Evolutionary conservation across 2,797 vertebrate genomes (phyloP), one percentile per base, ranked within the genome.

Genomic region (Semaprochilodus insignis): DNA sequence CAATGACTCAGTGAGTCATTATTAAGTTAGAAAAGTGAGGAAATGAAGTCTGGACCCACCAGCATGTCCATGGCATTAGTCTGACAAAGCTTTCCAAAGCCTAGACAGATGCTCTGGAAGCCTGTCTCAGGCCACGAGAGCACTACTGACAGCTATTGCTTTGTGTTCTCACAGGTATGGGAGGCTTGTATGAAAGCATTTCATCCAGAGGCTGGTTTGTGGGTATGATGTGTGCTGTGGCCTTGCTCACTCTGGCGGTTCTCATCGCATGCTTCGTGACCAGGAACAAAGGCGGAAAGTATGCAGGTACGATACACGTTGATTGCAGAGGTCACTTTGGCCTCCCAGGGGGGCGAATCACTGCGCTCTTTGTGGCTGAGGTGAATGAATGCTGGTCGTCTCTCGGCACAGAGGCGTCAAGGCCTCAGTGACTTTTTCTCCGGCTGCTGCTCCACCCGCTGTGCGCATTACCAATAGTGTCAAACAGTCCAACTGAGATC

Each of bases 201-300:
- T 94, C 96, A 10, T 94, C 95, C 23, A 94, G 94, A 80, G 95
- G 95, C 84, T 98, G 97, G 98, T 93, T 99, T 85, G 96, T 99
- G 36, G 97, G 96, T 83, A 84, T 96, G 88, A 96, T 99, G 97
- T 97, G 97, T 23, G 96, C 95, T 0, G 88, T 97, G 17, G 97
- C 94, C 57, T 81, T 97, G 57, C 96, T 98, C 82, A 97, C 95
- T 15, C 93, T 99, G 0, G 82, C 96, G 31, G 89, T 92, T 60
- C 92, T 99, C 16, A 95, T 95, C 0, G 85, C 94, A 84, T 99
- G 97, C 92, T 98, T 98, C 88, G 93, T 99, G 88, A 92, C 90
- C 86, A 95, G 95, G 88, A 98, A 97, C 90, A 96, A 93, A 94
- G 97, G 96, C 83, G 98, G 98, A 80, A 99, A 97, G 92, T 99